phyloP scores from a whole-genome alignment of 1,140 invertebrate species.

The Leptoteleia sp. region DNA sequence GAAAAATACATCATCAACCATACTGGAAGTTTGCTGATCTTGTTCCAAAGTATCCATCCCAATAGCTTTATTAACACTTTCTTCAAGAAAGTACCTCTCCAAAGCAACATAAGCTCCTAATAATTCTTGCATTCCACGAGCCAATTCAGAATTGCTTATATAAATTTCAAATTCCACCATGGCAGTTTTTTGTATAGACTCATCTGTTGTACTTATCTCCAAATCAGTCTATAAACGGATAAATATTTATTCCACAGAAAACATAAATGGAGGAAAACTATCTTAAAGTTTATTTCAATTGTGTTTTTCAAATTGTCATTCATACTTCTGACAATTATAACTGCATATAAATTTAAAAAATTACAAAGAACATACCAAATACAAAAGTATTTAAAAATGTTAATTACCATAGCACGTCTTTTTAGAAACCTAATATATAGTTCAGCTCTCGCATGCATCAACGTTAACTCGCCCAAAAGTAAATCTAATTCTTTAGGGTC shows the following conservation, averaged over 20 bases:
- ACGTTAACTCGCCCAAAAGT: constrained; percentile 93
- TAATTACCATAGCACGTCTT: constrained; percentile 86
- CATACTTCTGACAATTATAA: no score
- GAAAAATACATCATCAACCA: constrained; percentile 99
- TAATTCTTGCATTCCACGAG: constrained; percentile 93
- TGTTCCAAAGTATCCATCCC: constrained; percentile 89
- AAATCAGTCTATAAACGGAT: constrained; percentile 84
- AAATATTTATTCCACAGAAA: no score
- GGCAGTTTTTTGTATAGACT: constrained; percentile 82
- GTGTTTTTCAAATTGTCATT: no score
- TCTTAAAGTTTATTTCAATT: no score
- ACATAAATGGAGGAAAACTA: no score
- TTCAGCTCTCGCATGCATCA: constrained; percentile 94
- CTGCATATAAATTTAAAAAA: no score
- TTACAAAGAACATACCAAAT: no score
- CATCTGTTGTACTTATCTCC: constrained; percentile 84
- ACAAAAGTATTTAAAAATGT: constrained; percentile 1
- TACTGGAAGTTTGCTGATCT: constrained; percentile 91
- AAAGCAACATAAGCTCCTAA: constrained; percentile 94
- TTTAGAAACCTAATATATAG: constrained; percentile 95
- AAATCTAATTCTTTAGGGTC: constrained; percentile 95
- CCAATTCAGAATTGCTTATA: constrained; percentile 89
- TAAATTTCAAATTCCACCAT: constrained; percentile 85
- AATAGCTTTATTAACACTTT: constrained; percentile 97
- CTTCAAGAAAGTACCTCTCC: constrained; percentile 97